Conservation (phyloP, 2,888 invertebrate species). For the Aporophyla nigra region DNA sequence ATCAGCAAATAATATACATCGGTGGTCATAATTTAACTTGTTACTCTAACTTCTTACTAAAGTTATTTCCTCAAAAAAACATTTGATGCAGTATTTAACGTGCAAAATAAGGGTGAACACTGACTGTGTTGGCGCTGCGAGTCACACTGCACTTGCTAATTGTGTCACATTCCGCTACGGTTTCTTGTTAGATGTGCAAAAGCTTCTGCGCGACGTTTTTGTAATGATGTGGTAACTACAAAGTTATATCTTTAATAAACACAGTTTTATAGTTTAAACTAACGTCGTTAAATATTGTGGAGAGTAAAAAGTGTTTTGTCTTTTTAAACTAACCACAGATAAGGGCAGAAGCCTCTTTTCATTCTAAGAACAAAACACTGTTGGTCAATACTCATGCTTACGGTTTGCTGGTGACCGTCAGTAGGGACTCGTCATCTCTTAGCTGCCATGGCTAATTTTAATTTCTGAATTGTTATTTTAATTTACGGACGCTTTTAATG, state of each 20-base stretch:
- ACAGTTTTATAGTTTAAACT: neutral
- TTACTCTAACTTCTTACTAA: too few relatives aligned
- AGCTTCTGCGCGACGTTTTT: neutral
- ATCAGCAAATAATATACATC: too few relatives aligned
- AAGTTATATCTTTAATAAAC: constrained; percentile 2
- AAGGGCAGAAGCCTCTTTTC: neutral
- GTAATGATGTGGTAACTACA: constrained; percentile 40
- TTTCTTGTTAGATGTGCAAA: constrained; percentile 25
- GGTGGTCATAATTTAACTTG: too few relatives aligned
- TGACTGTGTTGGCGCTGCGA: constrained; percentile 7
- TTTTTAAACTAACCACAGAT: neutral
- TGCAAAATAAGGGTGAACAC: constrained; percentile 20
- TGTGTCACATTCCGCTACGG: constrained; percentile 29
- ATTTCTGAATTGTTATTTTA: too few relatives aligned
- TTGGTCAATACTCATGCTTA: neutral
- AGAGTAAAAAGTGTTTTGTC: neutral
- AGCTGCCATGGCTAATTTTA: too few relatives aligned
- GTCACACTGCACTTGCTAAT: constrained; percentile 39
- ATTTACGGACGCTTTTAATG: too few relatives aligned
- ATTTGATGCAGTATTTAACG: too few relatives aligned
- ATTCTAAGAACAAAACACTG: neutral
- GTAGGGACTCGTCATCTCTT: too few relatives aligned
- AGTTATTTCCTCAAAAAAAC: too few relatives aligned
- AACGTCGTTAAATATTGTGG: neutral
- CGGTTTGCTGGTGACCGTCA: neutral